phyloP scores from a whole-genome alignment of 2,113 vertebrate species.

The Pao palembangensis region DNA sequence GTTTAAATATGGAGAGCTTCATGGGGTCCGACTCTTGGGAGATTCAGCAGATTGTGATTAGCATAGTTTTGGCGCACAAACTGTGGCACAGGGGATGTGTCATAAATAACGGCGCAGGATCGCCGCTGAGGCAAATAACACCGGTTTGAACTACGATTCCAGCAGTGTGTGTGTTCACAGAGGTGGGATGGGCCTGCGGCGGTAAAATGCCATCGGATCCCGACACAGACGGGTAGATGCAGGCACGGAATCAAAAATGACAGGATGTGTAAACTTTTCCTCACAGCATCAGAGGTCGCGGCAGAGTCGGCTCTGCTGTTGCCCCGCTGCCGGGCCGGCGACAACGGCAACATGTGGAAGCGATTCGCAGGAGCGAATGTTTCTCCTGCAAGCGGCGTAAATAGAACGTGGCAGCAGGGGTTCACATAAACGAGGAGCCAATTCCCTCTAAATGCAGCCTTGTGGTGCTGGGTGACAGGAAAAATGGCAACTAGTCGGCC shows the following conservation, averaged over 20 bases:
- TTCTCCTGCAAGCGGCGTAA: conserved; percentile 40
- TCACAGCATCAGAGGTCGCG: conserved; percentile 25
- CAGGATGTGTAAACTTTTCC: conserved; percentile 69
- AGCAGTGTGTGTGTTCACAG: conserved; percentile 24
- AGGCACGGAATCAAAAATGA: conserved; percentile 60
- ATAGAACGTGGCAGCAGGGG: conserved; percentile 40
- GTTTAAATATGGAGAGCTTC: conserved; percentile 28
- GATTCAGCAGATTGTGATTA: not conserved
- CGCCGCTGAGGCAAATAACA: conserved; percentile 10
- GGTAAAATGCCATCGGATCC: not conserved
- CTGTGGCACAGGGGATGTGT: conserved; percentile 11
- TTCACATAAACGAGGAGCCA: conserved; percentile 35
- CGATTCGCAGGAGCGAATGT: conserved; percentile 50
- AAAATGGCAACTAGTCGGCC: conserved; percentile 42
- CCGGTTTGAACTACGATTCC: conserved; percentile 2
- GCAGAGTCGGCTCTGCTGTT: conserved; percentile 36
- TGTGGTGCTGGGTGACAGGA: conserved; percentile 30
- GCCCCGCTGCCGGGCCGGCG: conserved; percentile 34
- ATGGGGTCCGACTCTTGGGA: conserved; percentile 28
- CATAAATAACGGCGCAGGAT: conserved; percentile 7
- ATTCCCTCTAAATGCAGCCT: conserved; percentile 39
- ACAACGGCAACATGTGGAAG: conserved; percentile 61
- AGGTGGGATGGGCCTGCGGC: too few species aligned
- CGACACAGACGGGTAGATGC: conserved; percentile 47
- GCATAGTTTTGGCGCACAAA: conserved; percentile 1